These are phyloP conservation scores for Pleuronectes platessa DNA, from an alignment of 2,113 vertebrate species.

Conservation along the genomic window DNA sequence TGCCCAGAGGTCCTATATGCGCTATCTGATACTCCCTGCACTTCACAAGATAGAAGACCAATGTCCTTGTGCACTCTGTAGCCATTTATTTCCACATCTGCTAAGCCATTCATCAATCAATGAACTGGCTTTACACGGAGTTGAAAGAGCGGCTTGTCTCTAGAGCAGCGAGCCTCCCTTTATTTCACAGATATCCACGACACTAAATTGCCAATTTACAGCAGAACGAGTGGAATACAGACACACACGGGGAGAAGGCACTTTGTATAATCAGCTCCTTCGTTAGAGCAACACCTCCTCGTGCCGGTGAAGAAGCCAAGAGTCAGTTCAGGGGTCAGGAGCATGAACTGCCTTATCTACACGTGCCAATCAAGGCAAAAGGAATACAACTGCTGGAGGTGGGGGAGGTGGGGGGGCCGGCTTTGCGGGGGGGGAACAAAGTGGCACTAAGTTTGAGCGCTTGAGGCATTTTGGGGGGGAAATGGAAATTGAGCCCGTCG, in stretches of 20 bases:
- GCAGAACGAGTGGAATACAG: slow-evolving; percentile 46
- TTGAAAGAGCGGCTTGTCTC: slow-evolving; percentile 50
- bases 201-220: slow-evolving; percentile 75
- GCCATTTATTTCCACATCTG: slow-evolving; percentile 75
- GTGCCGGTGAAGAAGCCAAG: slow-evolving; percentile 40
- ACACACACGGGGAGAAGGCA: slow-evolving; percentile 43
- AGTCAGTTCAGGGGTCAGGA: slow-evolving; percentile 39
- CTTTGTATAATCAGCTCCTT: slow-evolving; percentile 69
- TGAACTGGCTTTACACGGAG: slow-evolving; percentile 59
- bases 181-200: slow-evolving; percentile 74
- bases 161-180: slow-evolving; percentile 51
- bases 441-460: neutral
- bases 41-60: slow-evolving; percentile 55
- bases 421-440: slow-evolving; percentile 9
- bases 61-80: slow-evolving; percentile 58
- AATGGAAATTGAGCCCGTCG: slow-evolving; percentile 18
- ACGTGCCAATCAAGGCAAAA: slow-evolving; percentile 30
- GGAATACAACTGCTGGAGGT: slow-evolving; percentile 3
- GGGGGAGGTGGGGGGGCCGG: neutral
- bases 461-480: neutral
- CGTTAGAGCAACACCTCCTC: slow-evolving; percentile 49
- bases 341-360: slow-evolving; percentile 34
- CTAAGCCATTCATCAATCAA: slow-evolving; percentile 80
- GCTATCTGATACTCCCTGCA: slow-evolving; percentile 24
- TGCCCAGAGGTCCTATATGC: slow-evolving; percentile 23